Percentiles rank a stretch among this genome's conserved stretches.
Conservation (phyloP, 2,113 vertebrate species). For the Lonchura striata region DNA sequence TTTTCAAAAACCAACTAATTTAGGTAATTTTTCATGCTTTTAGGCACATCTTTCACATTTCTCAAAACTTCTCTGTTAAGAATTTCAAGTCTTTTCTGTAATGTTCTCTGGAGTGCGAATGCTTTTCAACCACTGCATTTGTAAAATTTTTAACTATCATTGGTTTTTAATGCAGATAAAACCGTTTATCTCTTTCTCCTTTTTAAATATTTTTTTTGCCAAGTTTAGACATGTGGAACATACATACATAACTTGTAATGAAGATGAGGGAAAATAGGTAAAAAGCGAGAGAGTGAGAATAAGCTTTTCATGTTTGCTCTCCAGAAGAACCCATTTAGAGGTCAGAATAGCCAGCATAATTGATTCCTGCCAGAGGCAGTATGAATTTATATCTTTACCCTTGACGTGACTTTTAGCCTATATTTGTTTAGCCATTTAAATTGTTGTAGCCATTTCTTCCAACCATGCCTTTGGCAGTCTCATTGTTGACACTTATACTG, state of each 20-base stretch:
- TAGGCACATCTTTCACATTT: neutral
- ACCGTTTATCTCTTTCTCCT: neutral
- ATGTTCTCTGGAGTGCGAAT: neutral
- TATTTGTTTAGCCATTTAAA: slow-evolving; percentile 62
- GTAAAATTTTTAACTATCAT: neutral
- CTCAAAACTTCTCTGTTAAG: neutral
- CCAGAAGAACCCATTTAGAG: slow-evolving; percentile 22
- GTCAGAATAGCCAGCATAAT: slow-evolving; percentile 45
- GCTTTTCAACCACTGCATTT: neutral
- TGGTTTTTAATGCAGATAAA: neutral
- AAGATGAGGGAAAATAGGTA: neutral
- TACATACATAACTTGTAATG: neutral
- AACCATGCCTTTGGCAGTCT: slow-evolving; percentile 64
- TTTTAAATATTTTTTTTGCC: neutral
- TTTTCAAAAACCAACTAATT: neutral
- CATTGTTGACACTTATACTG: slow-evolving; percentile 43
- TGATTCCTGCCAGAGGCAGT: slow-evolving; percentile 57
- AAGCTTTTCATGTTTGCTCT: neutral
- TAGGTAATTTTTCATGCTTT: neutral
- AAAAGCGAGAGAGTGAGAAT: neutral
- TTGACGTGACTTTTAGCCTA: slow-evolving; percentile 70
- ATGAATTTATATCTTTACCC: slow-evolving; percentile 66
- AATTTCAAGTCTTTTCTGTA: neutral
- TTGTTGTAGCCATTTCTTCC: slow-evolving; percentile 61
- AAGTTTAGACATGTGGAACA: neutral